Percentiles rank a stretch among this genome's conserved stretches.
These are phyloP conservation scores for Eupithecia abbreviata DNA, from an alignment of 2,888 invertebrate species.

Conservation along the genomic window DNA sequence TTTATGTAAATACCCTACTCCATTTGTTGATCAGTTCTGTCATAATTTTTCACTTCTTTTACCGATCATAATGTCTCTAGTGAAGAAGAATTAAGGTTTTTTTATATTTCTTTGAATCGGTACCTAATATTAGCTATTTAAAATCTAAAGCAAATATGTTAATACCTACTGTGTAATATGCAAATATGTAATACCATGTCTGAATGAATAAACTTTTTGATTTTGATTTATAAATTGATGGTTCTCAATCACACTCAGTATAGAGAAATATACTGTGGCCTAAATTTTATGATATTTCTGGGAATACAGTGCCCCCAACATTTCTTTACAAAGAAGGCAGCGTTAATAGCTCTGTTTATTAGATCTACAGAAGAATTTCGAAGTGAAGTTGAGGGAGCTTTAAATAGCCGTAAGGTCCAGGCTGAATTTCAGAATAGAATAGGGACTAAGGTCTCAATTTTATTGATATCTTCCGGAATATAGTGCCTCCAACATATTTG, in stretches of 20 bases:
- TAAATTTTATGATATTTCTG: background rate
- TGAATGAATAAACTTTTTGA: no score
- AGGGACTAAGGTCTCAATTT: no score
- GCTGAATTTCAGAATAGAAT: no score
- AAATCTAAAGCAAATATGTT: no score
- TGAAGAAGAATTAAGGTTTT: background rate
- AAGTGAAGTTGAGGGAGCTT: no score
- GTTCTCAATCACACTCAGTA: background rate
- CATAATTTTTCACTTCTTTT: background rate
- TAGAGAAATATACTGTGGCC: background rate
- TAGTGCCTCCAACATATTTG: no score
- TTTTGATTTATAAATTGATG: no score
- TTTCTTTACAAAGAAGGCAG: background rate
- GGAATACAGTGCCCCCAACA: background rate
- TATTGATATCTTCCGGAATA: no score
- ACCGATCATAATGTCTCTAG: background rate
- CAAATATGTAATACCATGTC: background rate
- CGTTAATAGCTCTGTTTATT: background rate
- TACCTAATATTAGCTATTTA: no score
- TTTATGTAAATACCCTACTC: background rate
- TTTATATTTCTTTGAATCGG: no score
- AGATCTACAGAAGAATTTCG: background rate
- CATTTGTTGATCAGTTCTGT: background rate
- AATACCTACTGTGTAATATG: background rate
- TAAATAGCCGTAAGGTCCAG: no score